Evolutionary conservation across 2,888 invertebrate species (phyloP).

Genomic region (Drosophila anceps): DNA sequence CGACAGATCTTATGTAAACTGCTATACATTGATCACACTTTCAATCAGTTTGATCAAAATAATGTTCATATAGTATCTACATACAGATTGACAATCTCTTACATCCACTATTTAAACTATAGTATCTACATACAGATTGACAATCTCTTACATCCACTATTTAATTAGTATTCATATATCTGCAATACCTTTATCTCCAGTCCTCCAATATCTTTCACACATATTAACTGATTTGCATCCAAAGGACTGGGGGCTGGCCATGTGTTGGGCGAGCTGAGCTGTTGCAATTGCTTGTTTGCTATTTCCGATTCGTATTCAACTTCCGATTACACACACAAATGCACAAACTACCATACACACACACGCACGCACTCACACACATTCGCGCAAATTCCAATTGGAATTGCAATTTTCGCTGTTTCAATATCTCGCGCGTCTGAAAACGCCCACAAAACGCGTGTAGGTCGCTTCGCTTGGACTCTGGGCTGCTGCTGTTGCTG

Average conservation of each 20-base stretch:
- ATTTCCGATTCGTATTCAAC: slow-evolving; percentile 49
- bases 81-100: not conserved
- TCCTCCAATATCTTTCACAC: slow-evolving; percentile 10
- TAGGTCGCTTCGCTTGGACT: slow-evolving; percentile 34
- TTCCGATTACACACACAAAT: slow-evolving; percentile 46
- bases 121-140: not conserved
- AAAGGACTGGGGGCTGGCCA: slow-evolving; percentile 14
- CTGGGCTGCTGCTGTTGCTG: slow-evolving; percentile 13
- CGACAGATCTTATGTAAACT: not conserved
- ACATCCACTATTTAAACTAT: not conserved
- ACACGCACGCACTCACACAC: slow-evolving; percentile 18
- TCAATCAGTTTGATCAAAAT: not conserved
- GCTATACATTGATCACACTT: not conserved
- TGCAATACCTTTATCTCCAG: not conserved
- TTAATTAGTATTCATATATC: not conserved
- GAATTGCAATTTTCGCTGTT: slow-evolving; percentile 59
- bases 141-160: not conserved
- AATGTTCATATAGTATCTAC: not conserved
- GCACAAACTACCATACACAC: slow-evolving; percentile 22
- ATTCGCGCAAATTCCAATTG: slow-evolving; percentile 32
- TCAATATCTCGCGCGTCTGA: slow-evolving; percentile 43
- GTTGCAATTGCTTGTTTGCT: slow-evolving; percentile 49
- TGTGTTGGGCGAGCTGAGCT: slow-evolving; percentile 32
- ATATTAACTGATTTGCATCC: slow-evolving; percentile 16
- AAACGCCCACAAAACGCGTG: slow-evolving; percentile 59